A percentile compares a stretch with the other conserved stretches of the same genome.
phyloP scores from a whole-genome alignment of 2,797 vertebrate genomes.

The Euthynnus affinis region DNA sequence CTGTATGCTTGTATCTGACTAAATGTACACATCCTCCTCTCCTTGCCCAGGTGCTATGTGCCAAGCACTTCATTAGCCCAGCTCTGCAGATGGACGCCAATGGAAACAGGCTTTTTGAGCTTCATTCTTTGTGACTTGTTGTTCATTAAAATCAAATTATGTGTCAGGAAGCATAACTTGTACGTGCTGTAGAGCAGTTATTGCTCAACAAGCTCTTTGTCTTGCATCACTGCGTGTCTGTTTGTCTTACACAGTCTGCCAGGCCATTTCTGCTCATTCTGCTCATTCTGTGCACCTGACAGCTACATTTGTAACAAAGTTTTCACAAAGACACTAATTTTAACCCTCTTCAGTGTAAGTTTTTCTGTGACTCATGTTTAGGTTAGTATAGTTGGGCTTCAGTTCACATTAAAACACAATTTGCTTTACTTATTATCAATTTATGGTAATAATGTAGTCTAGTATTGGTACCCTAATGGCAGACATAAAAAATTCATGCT shows the following conservation, averaged over 20 bases:
- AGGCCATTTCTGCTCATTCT: conserved; percentile 56
- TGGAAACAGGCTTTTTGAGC: conserved; percentile 88
- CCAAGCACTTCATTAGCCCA: conserved; percentile 81
- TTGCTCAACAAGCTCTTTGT: conserved; percentile 79
- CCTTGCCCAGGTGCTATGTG: conserved; percentile 72
- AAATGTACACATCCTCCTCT: conserved; percentile 34
- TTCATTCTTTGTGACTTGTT: conserved; percentile 97
- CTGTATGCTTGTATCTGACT: conserved; percentile 23
- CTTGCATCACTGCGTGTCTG: conserved; percentile 71
- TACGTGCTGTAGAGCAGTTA: conserved; percentile 76
- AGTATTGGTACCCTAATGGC: not conserved
- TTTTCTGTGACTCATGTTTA: not conserved
- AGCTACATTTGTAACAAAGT: conserved; percentile 50
- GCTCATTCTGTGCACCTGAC: conserved; percentile 53
- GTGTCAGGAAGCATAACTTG: conserved; percentile 91
- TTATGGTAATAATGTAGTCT: not conserved
- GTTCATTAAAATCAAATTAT: conserved; percentile 97
- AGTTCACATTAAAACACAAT: not conserved
- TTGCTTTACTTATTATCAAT: not conserved
- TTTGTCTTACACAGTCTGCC: conserved; percentile 72
- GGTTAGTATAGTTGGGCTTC: not conserved
- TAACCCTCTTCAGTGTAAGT: not conserved
- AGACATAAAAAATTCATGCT: not conserved
- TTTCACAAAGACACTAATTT: conserved; percentile 6
- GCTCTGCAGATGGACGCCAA: conserved; percentile 82